These are phyloP conservation scores for Saccostrea echinata DNA, from an alignment of 1,140 invertebrate genomes.

Conservation along the genomic window DNA sequence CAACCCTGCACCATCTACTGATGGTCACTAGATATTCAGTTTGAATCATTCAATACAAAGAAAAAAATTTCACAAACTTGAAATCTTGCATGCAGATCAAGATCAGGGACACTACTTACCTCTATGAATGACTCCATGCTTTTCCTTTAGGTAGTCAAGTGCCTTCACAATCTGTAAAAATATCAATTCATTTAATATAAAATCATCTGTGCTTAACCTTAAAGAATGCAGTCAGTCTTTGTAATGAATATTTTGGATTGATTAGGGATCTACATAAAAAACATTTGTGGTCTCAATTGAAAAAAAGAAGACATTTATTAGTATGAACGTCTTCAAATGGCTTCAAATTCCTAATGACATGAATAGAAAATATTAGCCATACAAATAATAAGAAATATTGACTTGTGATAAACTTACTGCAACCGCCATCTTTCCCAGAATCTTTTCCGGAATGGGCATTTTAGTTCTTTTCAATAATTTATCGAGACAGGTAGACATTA, in stretches of 20 bases:
- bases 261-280: no score
- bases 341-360: no score
- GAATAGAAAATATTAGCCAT: no score
- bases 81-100: background rate
- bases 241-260: no score
- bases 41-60: background rate
- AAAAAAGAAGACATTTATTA: no score
- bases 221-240: no score
- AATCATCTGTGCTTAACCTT: background rate
- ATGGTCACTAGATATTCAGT: background rate
- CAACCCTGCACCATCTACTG: background rate
- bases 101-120: slow-evolving; percentile 63
- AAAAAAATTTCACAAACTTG: background rate
- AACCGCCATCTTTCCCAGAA: slow-evolving; percentile 97
- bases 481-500: slow-evolving; percentile 99
- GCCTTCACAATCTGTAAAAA: slow-evolving; percentile 93
- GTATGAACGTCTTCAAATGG: no score
- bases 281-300: no score
- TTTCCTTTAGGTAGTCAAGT: slow-evolving; percentile 96
- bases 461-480: slow-evolving; percentile 94
- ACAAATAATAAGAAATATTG: no score
- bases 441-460: slow-evolving; percentile 94
- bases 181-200: background rate
- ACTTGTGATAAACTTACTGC: slow-evolving; percentile 85
- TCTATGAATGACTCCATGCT: slow-evolving; percentile 97